Evolutionary conservation across 2,797 vertebrate genomes (phyloP), one percentile per base, ranked within the genome.

Genomic region (Anniella stebbinsi): DNA sequence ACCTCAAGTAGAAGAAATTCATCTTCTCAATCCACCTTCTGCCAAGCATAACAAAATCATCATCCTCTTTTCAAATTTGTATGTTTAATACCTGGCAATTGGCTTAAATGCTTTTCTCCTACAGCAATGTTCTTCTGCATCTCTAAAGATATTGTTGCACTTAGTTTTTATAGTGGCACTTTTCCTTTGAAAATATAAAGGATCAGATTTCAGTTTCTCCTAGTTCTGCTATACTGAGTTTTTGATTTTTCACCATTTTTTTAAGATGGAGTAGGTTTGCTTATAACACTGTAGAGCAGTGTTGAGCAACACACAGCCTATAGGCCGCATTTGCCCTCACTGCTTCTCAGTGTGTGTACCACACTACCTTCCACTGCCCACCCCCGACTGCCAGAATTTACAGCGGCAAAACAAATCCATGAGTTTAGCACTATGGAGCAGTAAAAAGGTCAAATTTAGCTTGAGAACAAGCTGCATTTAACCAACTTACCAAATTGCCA

Each of bases 41-140:
- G 80, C 86, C 85, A 90, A 84, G n/a, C 73, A 87, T 69, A 84
- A 87, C 48, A 90, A 30, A 54, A 57, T 41, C 41, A 83, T 54
- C 84, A 66, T 41, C 72, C 57, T 73, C 23, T 67, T 84, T 69
- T 36, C 70, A 90, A 41, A 87, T 87, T 69, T 84, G 57, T 45
- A 36, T 66, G 36, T 69, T 69, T 84, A 77, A 30, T 25, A 87
- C 9, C 48, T 87, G 80, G 57, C 60, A 77, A 38, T 28, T 45
- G 72, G 45, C 63, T 67, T 18, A 67, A 77, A 77, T 84, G 72
- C 28, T 70, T 77, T 82, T 69, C n/a, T 70, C 72, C 63, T 57
- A 78, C 38, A 54, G 30, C 36, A 70, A 25, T 33, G 75, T 76
- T 75, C 41, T 11, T 41, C 30, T 13, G 30, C 5, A 51, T 78